These are phyloP conservation scores for Pararge aegeria DNA, from an alignment of 1,140 invertebrate genomes.

Conservation along the genomic window DNA sequence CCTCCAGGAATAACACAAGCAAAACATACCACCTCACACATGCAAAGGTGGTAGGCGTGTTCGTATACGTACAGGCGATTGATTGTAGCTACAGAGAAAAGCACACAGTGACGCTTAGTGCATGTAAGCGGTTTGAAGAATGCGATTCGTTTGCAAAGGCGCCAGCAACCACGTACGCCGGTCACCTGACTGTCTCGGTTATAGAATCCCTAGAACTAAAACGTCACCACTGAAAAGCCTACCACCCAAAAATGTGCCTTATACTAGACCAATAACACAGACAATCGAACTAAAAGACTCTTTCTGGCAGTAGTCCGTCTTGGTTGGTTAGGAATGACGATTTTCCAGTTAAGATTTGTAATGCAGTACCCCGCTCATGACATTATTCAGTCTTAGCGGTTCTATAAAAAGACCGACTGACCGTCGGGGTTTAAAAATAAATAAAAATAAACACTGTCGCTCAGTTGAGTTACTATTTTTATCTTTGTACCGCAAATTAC, in stretches of 20 bases:
- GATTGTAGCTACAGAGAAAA: conserved; percentile 44
- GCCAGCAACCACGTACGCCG: conserved; percentile 59
- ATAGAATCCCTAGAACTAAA: conserved; percentile 8
- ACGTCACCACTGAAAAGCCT: conserved; percentile 9
- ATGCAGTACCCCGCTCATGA: conserved; percentile 27
- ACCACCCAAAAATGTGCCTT: conserved; percentile 25
- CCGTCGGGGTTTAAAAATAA: neutral
- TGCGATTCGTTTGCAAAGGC: conserved; percentile 69
- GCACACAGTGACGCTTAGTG: conserved; percentile 41
- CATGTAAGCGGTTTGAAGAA: conserved; percentile 47
- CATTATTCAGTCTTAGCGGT: conserved; percentile 9
- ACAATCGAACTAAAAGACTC: conserved; percentile 12
- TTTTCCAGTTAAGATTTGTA: conserved; percentile 45
- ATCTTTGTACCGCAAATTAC: neutral
- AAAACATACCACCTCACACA: conserved; percentile 43
- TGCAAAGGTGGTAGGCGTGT: conserved; percentile 56
- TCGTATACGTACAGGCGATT: conserved; percentile 49
- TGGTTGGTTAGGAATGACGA: conserved; percentile 36
- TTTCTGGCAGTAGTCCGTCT: conserved; percentile 12
- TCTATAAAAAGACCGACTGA: neutral
- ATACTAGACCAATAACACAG: neutral
- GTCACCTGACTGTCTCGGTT: conserved; percentile 62
- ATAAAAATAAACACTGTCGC: neutral
- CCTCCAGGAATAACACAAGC: conserved; percentile 58
- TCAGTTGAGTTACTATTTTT: neutral